Evolutionary conservation across 2,888 invertebrate genomes (phyloP).

Genomic region (Pyrocoelia pectoralis): DNA sequence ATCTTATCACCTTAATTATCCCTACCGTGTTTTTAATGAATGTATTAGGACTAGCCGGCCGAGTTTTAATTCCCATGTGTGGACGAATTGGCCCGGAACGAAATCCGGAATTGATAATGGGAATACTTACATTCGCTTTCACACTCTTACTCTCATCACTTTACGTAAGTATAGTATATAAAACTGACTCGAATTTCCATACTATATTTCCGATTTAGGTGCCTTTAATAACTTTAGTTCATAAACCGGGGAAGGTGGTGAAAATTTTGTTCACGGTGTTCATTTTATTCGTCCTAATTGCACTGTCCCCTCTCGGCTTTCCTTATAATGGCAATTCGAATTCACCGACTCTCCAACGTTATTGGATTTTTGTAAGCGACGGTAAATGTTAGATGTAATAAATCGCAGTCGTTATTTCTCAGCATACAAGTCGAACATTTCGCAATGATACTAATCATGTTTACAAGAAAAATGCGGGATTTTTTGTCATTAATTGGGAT

Average conservation of each 20-base stretch:
- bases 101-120: constrained; percentile 61
- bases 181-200: no score
- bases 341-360: constrained; percentile 73
- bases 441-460: constrained; percentile 47
- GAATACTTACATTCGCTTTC: constrained; percentile 53
- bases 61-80: constrained; percentile 54
- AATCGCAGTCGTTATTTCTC: constrained; percentile 29
- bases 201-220: constrained; percentile 40
- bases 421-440: constrained; percentile 52
- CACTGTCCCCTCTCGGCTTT: constrained; percentile 72
- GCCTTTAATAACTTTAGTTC: constrained; percentile 47
- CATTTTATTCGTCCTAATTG: constrained; percentile 57
- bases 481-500: constrained; percentile 54
- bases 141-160: constrained; percentile 57
- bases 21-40: constrained; percentile 37
- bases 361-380: constrained; percentile 56
- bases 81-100: constrained; percentile 60
- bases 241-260: constrained; percentile 45
- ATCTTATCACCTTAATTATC: constrained; percentile 36
- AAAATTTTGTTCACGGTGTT: constrained; percentile 44
- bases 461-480: constrained; percentile 51
- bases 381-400: background rate
- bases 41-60: constrained; percentile 20
- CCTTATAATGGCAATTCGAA: constrained; percentile 70
- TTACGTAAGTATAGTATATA: constrained; percentile 49